Evolutionary conservation across 2,888 invertebrate genomes (phyloP), one percentile per base, ranked within the genome.

Genomic region (Agonopterix alstromeriana): DNA sequence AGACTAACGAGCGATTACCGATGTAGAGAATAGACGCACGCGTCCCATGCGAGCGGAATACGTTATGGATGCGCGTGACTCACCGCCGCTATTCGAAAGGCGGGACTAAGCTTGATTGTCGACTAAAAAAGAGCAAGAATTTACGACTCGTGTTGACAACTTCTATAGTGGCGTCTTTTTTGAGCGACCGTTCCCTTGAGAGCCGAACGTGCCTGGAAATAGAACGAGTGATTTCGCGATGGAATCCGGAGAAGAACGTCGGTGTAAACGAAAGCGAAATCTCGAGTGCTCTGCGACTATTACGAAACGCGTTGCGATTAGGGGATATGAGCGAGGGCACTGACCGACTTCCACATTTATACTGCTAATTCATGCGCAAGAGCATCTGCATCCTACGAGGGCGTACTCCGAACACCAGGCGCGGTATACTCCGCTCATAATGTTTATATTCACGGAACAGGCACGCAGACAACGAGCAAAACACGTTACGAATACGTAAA

Each of bases 321-420:
- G 80, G 76, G 78, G 77, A 81, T 80, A 73, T 62, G 54, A 61
- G 73, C 70, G 82, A 69, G 84, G 81, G 81, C 86, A 80, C 72
- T 83, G 87, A 84, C 87, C 87, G 83, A 84, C 77, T 82, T 85
- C 82, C 83, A 82, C 77, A 81, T 83, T 82, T 82, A 83, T 75
- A 80, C 80, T 75, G 79, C 80, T 82, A 83, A 85, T 82, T 81
- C 84, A 81, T 81, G 76, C 79, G 73, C 73, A 73, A 70, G 71
- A 76, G 73, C 78, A 80, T 82, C 79, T 84, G 82, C 80, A 77
- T 73, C 73, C 70, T 67, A 71, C 67, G 62, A 67, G 49, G 59
- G 63, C 65, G 61, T 70, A 59, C 70, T 65, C 67, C 66, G 73
- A 73, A 66, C 68, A 55, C 63, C 38, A 38, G 65, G 60, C 61